Base-by-base conservation (phyloP, 2,888 invertebrate genomes). In the Sinotaia quadrata region DNA sequence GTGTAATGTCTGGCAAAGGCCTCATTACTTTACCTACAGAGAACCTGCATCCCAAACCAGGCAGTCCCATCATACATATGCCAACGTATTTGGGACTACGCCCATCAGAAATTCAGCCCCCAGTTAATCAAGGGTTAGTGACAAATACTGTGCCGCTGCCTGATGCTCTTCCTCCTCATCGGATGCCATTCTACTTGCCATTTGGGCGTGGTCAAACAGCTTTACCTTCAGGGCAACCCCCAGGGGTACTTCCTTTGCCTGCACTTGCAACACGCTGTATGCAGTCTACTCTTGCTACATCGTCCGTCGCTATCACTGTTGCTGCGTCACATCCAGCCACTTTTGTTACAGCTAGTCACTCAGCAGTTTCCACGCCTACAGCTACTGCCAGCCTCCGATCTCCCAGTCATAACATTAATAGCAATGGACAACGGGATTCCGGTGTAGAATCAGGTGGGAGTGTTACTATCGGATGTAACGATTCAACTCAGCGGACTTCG, bases 1-100 rank as follows among this genome's bases (percentile, higher is more conserved):
- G 56, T 47, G 62, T 69, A 8, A 58, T 77, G 49, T 75, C 78
- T 18, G 73, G 73, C 27, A 81, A 81, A 62, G 75, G 73, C 65
- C 65, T 80, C 21, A 78, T 81, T 41, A 78, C 57, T 49, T 54
- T 59, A 58, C 59, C 41, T 1, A 24, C 41, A 5, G 57, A 63
- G 27, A 51, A 18, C 27, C 63, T 21, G n/a, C n/a, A n/a, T 3
- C 37, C 54, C 52, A 65, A 65, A 15, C 65, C 65, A 5, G 54
- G 54, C 54, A 65, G 65, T 31, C 65, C 65, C 1, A 44, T 54
- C 31, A 47, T 47, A 47, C 47, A 47, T n/a, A 15, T 51, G 8
- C 4, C 33, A 27, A 24, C 36, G 10, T 41, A 36, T 12, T 15
- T 65, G 21, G 34, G 36, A 29, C 36, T 63, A 36, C 67, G 54